Base-by-base conservation (phyloP, 2,797 vertebrate species). In the Anguilla marmorata region DNA sequence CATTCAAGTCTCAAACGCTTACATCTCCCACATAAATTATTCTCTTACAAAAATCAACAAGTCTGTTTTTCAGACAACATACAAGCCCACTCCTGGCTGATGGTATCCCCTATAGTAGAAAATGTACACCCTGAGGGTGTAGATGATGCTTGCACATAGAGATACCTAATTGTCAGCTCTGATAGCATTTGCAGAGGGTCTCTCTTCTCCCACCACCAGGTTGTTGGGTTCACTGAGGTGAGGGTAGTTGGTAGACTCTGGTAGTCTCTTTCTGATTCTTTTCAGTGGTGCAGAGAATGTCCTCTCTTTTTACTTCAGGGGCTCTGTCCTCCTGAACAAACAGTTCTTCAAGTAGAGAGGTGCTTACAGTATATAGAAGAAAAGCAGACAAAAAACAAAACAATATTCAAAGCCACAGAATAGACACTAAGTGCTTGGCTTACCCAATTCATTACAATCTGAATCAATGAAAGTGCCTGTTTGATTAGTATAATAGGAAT, bases 61-160 rank as follows among this genome's bases (percentile, higher is more conserved):
- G 50, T 52, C 50, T 52, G 50, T 11, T 52, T 52, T 11, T 56
- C 54, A 56, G 54, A 12, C 54, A 56, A 56, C 9, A 56, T 1
- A 82, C 76, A 82, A 19, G 76, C 76, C 24, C 76, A 24, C 76
- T 82, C 76, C 41, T 82, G 76, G 19, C 76, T 82, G 76, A 82
- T 45, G 48, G 24, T 82, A 37, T 82, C 76, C 24, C 76, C 76
- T 41, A 41, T 37, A 21, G 76, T 82, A 37, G 76, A 82, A 45
- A 82, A 82, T 82, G 21, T 82, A n/a, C 41, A 14, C 24, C 45
- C 76, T 48, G 76, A 82, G 76, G 76, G 76, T 82, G 76, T 82
- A 48, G 76, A 82, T 19, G 76, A 82, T 82, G 76, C 76, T n/a
- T 82, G 76, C 16, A 82, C 5, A 48, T 37, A 82, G 16, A 82